Conservation (phyloP, 2,797 vertebrate genomes). For the Coregonus suidteri region DNA sequence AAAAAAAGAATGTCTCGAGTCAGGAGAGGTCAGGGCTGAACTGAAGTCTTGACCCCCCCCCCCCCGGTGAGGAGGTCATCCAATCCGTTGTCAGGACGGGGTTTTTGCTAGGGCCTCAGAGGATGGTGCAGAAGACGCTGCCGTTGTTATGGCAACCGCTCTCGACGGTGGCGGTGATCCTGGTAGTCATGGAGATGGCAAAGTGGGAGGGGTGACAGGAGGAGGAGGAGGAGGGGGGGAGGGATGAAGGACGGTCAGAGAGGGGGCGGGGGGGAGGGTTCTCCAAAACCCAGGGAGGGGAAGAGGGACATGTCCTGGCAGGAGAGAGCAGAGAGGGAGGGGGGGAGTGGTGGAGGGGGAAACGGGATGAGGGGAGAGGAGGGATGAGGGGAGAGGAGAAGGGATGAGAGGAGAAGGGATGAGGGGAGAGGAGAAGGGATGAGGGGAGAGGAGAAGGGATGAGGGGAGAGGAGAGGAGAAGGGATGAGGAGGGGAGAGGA, state of each 20-base stretch:
- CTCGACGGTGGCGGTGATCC: conserved; percentile 85
- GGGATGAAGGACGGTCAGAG: conserved; percentile 70
- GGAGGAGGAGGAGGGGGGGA: conserved; percentile 66
- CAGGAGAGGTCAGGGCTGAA: not conserved
- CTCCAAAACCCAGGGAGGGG: conserved; percentile 79
- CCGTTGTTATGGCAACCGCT: conserved; percentile 84
- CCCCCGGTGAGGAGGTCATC: not conserved
- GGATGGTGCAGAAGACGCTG: conserved; percentile 86
- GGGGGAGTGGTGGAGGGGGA: not conserved
- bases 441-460: too few species aligned
- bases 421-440: not conserved
- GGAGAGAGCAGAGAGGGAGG: conserved; percentile 2
- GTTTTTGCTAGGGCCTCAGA: conserved; percentile 68
- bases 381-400: too few species aligned
- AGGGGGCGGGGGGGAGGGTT: conserved; percentile 87
- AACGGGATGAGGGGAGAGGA: too few species aligned
- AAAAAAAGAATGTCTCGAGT: not conserved
- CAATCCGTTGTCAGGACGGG: not conserved
- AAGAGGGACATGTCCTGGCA: conserved; percentile 55
- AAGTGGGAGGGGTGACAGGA: conserved; percentile 73
- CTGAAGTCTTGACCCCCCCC: not conserved
- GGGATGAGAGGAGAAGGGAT: too few species aligned
- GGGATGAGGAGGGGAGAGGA: too few species aligned
- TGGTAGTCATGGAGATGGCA: conserved; percentile 80
- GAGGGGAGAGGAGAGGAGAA: not conserved